Percentiles rank a stretch among this genome's conserved stretches.
These are phyloP conservation scores for Calameuta pallipes DNA, from an alignment of 2,888 invertebrate genomes.

Conservation along the genomic window DNA sequence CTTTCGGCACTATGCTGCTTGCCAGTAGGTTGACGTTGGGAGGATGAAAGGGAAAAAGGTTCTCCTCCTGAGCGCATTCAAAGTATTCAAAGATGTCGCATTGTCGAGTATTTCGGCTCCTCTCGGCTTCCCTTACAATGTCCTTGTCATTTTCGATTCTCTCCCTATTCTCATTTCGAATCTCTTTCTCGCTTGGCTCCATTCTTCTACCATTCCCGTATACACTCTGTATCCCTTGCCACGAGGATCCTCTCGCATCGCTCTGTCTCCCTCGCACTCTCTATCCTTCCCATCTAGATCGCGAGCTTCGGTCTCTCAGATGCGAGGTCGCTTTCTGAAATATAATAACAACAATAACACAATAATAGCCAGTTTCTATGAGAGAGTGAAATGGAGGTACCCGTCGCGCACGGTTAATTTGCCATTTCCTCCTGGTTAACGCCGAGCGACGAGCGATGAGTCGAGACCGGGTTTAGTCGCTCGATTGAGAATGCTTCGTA, in stretches of 20 bases:
- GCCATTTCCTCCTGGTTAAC: constrained; percentile 42
- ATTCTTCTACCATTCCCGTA: not conserved
- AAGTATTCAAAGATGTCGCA: constrained; percentile 49
- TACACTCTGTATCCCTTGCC: not conserved
- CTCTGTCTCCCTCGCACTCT: constrained; percentile 5
- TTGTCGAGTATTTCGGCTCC: constrained; percentile 39
- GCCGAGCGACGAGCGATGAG: constrained; percentile 18
- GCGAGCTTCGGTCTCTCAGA: constrained; percentile 4
- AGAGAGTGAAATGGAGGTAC: constrained; percentile 22
- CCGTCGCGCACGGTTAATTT: constrained; percentile 42
- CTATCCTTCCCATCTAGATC: not conserved
- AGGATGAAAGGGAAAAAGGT: not conserved
- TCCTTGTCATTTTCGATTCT: not conserved
- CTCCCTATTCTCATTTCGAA: not conserved
- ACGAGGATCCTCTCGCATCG: not conserved
- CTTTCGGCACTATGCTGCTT: not conserved
- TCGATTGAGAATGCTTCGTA: not conserved
- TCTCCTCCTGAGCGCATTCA: constrained; percentile 30
- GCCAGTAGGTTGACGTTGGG: not conserved
- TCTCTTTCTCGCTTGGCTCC: not conserved
- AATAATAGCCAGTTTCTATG: constrained; percentile 15
- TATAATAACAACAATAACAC: constrained; percentile 1
- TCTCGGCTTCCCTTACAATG: constrained; percentile 3
- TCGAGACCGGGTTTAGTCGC: not conserved
- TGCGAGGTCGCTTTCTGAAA: not conserved